Evolutionary conservation across 2,797 vertebrate species (phyloP).

Genomic region (Siniperca obscura): DNA sequence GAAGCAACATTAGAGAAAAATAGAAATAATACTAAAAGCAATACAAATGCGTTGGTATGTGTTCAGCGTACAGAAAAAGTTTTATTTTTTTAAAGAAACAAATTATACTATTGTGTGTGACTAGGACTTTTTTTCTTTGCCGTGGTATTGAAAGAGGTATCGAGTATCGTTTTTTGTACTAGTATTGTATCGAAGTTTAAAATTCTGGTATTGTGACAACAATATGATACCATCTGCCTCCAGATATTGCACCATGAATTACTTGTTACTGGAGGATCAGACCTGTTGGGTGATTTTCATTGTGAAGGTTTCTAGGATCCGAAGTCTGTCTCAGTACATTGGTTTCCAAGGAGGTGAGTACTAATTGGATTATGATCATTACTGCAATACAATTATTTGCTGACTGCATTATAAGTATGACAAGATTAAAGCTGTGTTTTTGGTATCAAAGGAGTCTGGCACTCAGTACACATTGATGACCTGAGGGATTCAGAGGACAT

Average conservation of each 20-base stretch:
- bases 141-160: too few relatives aligned
- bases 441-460: constrained; percentile 78
- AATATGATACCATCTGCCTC: constrained; percentile 8
- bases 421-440: constrained; percentile 23
- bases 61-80: too few relatives aligned
- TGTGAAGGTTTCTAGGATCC: constrained; percentile 83
- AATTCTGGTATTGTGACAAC: too few relatives aligned
- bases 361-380: background rate
- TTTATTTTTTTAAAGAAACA: too few relatives aligned
- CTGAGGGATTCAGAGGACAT: constrained; percentile 83
- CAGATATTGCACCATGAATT: constrained; percentile 87
- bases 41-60: too few relatives aligned
- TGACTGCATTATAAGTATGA: accelerated
- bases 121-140: too few relatives aligned
- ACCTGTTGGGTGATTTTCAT: constrained; percentile 80
- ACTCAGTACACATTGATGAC: constrained; percentile 84
- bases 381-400: background rate
- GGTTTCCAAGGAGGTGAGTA: constrained; percentile 86
- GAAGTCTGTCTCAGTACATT: constrained; percentile 78
- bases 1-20: too few relatives aligned
- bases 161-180: too few relatives aligned
- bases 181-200: too few relatives aligned
- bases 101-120: too few relatives aligned
- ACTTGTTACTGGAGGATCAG: constrained; percentile 67
- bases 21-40: too few relatives aligned